These are phyloP conservation scores for Tragelaphus oryx DNA, from an alignment of 2,797 vertebrate species.

Conservation along the genomic window DNA sequence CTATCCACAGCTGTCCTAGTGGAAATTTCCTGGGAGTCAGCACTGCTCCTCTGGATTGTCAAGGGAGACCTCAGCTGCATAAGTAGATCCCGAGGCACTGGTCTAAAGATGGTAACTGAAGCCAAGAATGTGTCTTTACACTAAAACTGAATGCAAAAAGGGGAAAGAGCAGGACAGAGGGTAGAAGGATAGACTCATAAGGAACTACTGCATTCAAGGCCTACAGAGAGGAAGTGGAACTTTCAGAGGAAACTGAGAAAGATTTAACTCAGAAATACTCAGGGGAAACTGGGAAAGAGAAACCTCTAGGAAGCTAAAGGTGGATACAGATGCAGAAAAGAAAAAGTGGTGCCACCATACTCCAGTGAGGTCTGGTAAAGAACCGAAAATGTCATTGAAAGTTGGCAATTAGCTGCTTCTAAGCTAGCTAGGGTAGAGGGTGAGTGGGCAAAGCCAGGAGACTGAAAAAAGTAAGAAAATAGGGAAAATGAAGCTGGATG, in stretches of 20 bases:
- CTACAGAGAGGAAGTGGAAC: neutral
- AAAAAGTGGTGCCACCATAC: neutral
- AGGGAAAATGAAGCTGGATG: neutral
- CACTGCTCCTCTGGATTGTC: neutral
- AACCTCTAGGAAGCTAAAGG: neutral
- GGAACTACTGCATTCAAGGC: neutral
- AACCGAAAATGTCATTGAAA: neutral
- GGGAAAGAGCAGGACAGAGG: neutral
- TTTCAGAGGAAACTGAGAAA: neutral
- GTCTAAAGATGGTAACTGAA: neutral
- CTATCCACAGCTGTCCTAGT: neutral
- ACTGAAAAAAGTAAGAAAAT: neutral
- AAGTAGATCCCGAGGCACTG: neutral
- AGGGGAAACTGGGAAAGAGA: neutral
- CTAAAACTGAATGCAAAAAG: neutral
- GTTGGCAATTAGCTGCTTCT: neutral
- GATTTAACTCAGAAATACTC: neutral
- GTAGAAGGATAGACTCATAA: neutral
- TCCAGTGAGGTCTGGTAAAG: neutral
- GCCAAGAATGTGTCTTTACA: neutral
- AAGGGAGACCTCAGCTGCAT: neutral
- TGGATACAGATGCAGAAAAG: neutral
- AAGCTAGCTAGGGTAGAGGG: neutral
- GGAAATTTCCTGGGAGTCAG: neutral
- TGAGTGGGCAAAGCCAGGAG: neutral